Conservation (phyloP, 2,888 invertebrate species). For the Sphecodes monilicornis region DNA sequence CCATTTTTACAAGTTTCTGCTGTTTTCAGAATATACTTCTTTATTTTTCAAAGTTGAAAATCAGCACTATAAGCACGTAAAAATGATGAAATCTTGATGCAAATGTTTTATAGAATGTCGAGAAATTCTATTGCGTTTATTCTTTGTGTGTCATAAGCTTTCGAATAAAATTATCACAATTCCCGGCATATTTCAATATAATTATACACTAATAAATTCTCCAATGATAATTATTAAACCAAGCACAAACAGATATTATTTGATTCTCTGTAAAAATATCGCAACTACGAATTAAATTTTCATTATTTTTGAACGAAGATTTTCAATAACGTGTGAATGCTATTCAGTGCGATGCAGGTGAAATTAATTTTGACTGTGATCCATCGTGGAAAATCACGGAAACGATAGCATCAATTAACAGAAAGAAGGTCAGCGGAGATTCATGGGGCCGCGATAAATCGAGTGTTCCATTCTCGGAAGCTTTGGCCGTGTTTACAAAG, state of each 20-base stretch:
- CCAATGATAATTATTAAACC: not conserved
- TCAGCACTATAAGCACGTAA: no score
- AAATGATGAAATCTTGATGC: no score
- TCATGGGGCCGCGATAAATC: slow-evolving; percentile 4
- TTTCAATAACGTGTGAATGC: not conserved
- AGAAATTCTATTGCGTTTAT: not conserved
- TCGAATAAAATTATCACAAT: not conserved
- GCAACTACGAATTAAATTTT: not conserved
- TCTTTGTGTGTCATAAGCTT: not conserved
- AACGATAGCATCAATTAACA: not conserved
- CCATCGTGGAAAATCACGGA: not conserved
- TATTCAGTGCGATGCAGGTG: not conserved
- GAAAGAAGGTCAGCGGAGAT: not conserved
- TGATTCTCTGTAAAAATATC: not conserved
- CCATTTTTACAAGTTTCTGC: no score
- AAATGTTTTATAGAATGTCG: no score
- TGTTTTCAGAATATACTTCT: no score
- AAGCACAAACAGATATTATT: not conserved
- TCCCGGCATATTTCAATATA: not conserved
- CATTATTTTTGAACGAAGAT: not conserved
- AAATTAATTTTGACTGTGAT: not conserved
- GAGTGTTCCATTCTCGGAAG: slow-evolving; percentile 32
- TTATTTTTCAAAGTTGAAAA: no score
- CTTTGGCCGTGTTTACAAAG: slow-evolving; percentile 41
- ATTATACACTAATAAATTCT: not conserved